Conservation (phyloP, 2,888 invertebrate species). For the Eurytoma adleriae region DNA sequence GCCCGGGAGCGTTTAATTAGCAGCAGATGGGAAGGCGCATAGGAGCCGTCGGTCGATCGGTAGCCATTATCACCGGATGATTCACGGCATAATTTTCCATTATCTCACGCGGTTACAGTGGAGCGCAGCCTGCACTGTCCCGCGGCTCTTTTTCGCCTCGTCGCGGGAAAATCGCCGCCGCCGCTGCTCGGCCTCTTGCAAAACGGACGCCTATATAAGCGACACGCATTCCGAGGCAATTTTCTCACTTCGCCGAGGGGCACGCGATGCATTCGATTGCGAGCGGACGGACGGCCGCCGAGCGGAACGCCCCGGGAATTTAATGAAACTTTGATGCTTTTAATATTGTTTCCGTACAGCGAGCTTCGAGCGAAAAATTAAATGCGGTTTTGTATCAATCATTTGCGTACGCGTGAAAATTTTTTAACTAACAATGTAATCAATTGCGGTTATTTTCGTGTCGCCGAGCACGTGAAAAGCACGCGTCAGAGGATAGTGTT, state of each 20-base stretch:
- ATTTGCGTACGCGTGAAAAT: too few species aligned
- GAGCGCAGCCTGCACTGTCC: background rate
- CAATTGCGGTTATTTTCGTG: too few species aligned
- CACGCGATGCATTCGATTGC: constrained; percentile 16
- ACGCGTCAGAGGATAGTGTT: too few species aligned
- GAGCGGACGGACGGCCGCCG: too few species aligned
- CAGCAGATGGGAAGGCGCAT: background rate
- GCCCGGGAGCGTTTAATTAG: background rate
- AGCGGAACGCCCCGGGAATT: too few species aligned
- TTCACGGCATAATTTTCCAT: constrained; percentile 6
- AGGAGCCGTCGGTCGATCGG: background rate
- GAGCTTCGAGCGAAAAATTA: too few species aligned
- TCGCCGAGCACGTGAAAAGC: too few species aligned
- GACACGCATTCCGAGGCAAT: constrained; percentile 42
- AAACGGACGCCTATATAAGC: background rate
- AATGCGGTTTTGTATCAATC: too few species aligned
- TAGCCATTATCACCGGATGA: background rate
- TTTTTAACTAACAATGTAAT: too few species aligned
- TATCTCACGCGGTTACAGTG: background rate
- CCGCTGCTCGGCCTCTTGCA: constrained; percentile 14
- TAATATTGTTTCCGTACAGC: too few species aligned
- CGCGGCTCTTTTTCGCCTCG: constrained; percentile 16
- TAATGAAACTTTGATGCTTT: too few species aligned
- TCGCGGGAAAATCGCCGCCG: background rate
- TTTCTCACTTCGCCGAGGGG: constrained; percentile 41